phyloP scores from a whole-genome alignment of 2,888 invertebrate species.

The Danaus chrysippus region DNA sequence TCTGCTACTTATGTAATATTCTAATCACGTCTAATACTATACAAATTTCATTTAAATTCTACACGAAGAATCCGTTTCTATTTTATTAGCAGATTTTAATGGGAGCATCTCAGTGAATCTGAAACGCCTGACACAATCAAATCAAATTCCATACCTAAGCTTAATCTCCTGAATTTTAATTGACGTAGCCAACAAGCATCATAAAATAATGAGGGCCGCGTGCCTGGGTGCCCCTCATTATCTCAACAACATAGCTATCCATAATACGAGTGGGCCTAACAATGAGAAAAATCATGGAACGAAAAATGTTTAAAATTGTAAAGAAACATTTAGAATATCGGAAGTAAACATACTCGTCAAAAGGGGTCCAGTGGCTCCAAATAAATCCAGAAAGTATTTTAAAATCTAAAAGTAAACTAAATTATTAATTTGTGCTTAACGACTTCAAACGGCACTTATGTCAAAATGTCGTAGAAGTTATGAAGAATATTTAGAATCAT shows the following conservation, averaged over 20 bases:
- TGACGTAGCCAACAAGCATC: constrained; percentile 28
- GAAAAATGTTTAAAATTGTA: constrained; percentile 33
- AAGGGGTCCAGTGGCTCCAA: not conserved
- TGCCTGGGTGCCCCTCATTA: constrained; percentile 30
- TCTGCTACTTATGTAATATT: no score
- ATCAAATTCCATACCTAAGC: constrained; percentile 9
- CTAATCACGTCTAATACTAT: no score
- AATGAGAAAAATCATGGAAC: constrained; percentile 36
- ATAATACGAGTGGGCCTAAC: constrained; percentile 32
- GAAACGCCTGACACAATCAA: not conserved
- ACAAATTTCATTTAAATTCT: no score
- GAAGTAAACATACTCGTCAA: constrained; percentile 10
- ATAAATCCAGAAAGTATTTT: no score
- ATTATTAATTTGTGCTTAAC: no score
- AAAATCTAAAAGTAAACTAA: no score
- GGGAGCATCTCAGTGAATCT: no score
- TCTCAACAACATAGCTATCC: constrained; percentile 30
- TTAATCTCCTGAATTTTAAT: constrained; percentile 24
- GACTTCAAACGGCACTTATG: no score
- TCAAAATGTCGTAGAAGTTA: no score
- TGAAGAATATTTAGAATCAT: not conserved
- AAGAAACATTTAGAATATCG: constrained; percentile 27
- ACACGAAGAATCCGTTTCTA: no score
- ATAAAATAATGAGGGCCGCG: constrained; percentile 32
- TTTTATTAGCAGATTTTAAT: no score